phyloP scores from a whole-genome alignment of 1,140 invertebrate species.

The Neodiprion lecontei region DNA sequence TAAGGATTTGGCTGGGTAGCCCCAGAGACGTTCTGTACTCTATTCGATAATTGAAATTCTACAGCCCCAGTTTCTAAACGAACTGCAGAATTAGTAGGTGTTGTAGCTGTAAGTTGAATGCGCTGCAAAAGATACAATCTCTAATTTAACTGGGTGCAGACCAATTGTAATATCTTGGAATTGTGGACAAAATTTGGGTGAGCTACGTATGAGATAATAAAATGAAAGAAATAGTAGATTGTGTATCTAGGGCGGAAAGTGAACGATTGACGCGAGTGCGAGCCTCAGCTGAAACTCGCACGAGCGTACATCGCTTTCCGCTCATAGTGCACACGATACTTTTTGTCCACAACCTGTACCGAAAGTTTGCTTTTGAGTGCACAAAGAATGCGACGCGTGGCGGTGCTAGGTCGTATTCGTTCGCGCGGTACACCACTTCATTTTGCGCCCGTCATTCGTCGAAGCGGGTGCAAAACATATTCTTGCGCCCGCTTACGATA shows the following conservation, averaged over 20 bases:
- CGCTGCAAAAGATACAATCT: constrained; percentile 66
- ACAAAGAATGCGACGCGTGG: too few species aligned
- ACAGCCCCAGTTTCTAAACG: constrained; percentile 91
- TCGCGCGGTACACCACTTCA: too few species aligned
- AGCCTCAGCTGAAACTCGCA: too few species aligned
- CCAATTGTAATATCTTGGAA: constrained; percentile 7
- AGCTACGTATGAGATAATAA: constrained; percentile 5
- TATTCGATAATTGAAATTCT: constrained; percentile 91
- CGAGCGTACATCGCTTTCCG: too few species aligned
- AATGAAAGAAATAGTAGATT: constrained; percentile 15
- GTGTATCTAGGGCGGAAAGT: background rate
- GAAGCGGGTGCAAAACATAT: too few species aligned
- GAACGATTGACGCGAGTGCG: too few species aligned
- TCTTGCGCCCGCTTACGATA: too few species aligned
- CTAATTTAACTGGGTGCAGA: constrained; percentile 16
- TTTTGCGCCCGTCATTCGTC: too few species aligned
- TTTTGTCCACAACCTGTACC: too few species aligned
- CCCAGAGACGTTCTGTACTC: constrained; percentile 87
- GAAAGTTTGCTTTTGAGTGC: too few species aligned
- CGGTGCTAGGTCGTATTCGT: too few species aligned
- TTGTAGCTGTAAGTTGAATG: constrained; percentile 97
- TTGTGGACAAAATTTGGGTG: background rate
- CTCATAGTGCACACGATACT: too few species aligned
- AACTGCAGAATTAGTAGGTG: constrained; percentile 95
- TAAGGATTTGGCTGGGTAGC: constrained; percentile 67